Evolutionary conservation across 1,140 invertebrate genomes (phyloP).

Genomic region (Drosophila santomea): DNA sequence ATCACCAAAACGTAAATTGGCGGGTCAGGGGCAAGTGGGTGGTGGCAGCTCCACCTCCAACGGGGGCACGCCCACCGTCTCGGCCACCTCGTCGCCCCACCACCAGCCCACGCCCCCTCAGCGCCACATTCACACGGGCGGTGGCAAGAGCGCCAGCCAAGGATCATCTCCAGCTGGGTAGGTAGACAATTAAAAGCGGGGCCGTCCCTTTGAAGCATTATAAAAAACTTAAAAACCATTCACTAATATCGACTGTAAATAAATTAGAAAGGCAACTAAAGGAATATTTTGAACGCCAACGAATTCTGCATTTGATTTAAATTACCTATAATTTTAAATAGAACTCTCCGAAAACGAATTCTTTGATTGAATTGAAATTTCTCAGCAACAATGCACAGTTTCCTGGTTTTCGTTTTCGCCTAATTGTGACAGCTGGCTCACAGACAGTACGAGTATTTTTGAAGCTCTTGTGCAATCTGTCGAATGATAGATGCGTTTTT

Average conservation of each 20-base stretch:
- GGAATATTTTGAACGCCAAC: too few species aligned
- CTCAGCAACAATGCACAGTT: slow-evolving; percentile 12
- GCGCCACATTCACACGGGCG: slow-evolving; percentile 61
- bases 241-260: too few species aligned
- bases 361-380: too few species aligned
- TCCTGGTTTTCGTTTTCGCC: slow-evolving; percentile 30
- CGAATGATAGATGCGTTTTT: slow-evolving; percentile 70
- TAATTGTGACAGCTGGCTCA: slow-evolving; percentile 21
- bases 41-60: slow-evolving; percentile 68
- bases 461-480: slow-evolving; percentile 49
- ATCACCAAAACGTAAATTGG: slow-evolving; percentile 66
- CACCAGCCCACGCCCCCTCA: slow-evolving; percentile 75
- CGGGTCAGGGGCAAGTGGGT: slow-evolving; percentile 16
- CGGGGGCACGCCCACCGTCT: slow-evolving; percentile 67
- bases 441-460: slow-evolving; percentile 1
- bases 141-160: slow-evolving; percentile 70
- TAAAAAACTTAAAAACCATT: too few species aligned
- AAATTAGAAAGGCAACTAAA: too few species aligned
- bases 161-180: slow-evolving; percentile 82
- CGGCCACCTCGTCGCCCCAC: slow-evolving; percentile 75
- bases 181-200: slow-evolving; percentile 11
- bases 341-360: too few species aligned
- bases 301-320: too few species aligned
- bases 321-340: too few species aligned
- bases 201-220: too few species aligned